Evolutionary conservation across 1,140 invertebrate genomes (phyloP).

Genomic region (Chlorops oryzae): DNA sequence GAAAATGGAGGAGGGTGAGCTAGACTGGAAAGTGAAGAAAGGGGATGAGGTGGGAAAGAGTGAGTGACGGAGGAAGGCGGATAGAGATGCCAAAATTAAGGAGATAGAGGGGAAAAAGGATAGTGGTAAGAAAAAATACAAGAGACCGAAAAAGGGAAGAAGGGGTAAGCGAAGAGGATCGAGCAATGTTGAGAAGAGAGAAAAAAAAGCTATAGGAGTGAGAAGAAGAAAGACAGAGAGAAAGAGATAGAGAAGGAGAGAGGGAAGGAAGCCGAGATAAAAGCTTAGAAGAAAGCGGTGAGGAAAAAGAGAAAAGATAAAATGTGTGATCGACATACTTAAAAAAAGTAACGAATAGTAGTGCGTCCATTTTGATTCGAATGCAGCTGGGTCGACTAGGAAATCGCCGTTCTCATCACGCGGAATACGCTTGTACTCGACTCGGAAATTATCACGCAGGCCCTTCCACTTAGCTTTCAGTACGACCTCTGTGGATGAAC

Average conservation of each 20-base stretch:
- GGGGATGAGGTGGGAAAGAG: no score
- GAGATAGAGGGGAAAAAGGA: no score
- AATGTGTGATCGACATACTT: slow-evolving; percentile 35
- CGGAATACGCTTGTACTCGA: slow-evolving; percentile 46
- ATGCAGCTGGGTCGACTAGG: slow-evolving; percentile 38
- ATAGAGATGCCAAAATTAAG: no score
- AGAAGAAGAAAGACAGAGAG: no score
- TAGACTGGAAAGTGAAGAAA: no score
- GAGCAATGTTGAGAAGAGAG: no score
- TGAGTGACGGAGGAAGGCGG: no score
- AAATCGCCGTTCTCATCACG: slow-evolving; percentile 42
- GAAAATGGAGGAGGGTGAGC: no score
- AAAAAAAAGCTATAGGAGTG: no score
- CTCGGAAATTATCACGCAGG: slow-evolving; percentile 45
- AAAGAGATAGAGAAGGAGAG: neutral
- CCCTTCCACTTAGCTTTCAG: slow-evolving; percentile 48
- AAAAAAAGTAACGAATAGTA: slow-evolving; percentile 44
- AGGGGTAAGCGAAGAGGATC: neutral
- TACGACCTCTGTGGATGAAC: slow-evolving; percentile 33
- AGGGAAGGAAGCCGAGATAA: neutral
- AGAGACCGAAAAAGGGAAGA: slow-evolving; percentile 5
- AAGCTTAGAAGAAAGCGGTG: slow-evolving; percentile 1
- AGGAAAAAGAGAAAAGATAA: no score
- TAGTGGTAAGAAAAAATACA: no score
- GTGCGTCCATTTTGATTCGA: slow-evolving; percentile 46